Base-by-base conservation (phyloP, 1,140 invertebrate genomes). In the Penaeus chinensis region DNA sequence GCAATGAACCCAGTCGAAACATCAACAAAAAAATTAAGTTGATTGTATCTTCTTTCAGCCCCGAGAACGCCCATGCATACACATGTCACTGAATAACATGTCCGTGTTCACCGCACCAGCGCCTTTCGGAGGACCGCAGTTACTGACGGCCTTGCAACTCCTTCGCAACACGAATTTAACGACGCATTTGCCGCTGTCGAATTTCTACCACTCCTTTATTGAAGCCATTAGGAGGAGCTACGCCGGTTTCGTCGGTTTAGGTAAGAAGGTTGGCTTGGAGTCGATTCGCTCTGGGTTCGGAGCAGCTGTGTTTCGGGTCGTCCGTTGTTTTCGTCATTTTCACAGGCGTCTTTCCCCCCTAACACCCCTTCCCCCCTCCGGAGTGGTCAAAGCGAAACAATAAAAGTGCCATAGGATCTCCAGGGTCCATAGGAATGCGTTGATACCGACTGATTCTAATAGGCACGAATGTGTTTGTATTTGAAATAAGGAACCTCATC, bases 91-190 rank as follows among this genome's bases (percentile, higher is more conserved):
- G n/a, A 32, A 81, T 1, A 89, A 89, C 81, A 77, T 69, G 61
- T 84, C 89, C 3, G 42, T 90, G 32, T 84, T 82, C 78, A 90
- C 87, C 8, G 82, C 80, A 11, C 78, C 83, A 42, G 84, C 79
- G 42, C 83, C 86, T 13, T 84, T 83, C 22, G 89, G 87, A 61
- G 89, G 89, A 22, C 83, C 85, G 20, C 80, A 89, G 81, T 22
- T 89, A 47, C 32, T 90, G 61, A 37, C 87, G 3, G 87, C 71
- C 18, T 42, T 90, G 18, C 82, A 87, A 19, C 81, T 89, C 24
- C 78, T 90, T 8, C 47, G 74, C 22, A 85, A 90, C 69, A 71
- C 79, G 11, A 85, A 84, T n/a, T 80, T 90, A 3, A 89, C 74
- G 0, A 27, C 42, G 19, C 16, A 8, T 18, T 87, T 79, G 13